Conservation (phyloP, 2,888 invertebrate species). For the Heliconius cydno region DNA sequence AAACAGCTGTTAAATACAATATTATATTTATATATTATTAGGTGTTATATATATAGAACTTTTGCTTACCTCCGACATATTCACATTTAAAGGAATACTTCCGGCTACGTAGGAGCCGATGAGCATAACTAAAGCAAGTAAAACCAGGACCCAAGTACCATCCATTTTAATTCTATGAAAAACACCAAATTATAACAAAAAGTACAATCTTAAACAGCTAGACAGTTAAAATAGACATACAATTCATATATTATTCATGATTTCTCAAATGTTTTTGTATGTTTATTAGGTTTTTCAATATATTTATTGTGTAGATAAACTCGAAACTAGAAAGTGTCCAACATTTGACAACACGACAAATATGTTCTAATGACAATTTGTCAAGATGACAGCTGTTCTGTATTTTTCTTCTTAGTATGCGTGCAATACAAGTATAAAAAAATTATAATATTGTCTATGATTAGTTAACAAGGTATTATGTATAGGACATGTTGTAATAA, state of each 20-base stretch:
- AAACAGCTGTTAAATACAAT: constrained; percentile 9
- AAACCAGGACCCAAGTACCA: constrained; percentile 91
- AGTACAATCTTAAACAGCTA: neutral
- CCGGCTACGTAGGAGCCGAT: constrained; percentile 98
- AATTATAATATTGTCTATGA: neutral
- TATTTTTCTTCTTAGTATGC: neutral
- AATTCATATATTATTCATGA: constrained; percentile 17
- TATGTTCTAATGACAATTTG: constrained; percentile 14
- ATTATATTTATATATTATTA: neutral
- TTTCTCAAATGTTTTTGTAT: constrained; percentile 12
- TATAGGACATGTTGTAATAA: neutral
- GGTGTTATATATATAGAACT: neutral
- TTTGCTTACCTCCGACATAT: constrained; percentile 93
- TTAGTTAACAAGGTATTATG: neutral
- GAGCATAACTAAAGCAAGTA: constrained; percentile 96
- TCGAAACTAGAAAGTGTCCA: constrained; percentile 26
- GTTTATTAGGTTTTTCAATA: constrained; percentile 5
- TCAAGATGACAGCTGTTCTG: neutral
- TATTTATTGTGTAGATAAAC: constrained; percentile 19
- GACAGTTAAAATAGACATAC: neutral
- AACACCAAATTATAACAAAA: constrained; percentile 27
- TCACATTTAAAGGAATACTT: constrained; percentile 96
- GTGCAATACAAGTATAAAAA: neutral
- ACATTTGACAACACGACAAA: constrained; percentile 44
- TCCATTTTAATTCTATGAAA: constrained; percentile 84